Percentiles rank a stretch among this genome's conserved stretches.
These are phyloP conservation scores for Drosophila koepferae DNA, from an alignment of 2,888 invertebrate species.

Conservation along the genomic window DNA sequence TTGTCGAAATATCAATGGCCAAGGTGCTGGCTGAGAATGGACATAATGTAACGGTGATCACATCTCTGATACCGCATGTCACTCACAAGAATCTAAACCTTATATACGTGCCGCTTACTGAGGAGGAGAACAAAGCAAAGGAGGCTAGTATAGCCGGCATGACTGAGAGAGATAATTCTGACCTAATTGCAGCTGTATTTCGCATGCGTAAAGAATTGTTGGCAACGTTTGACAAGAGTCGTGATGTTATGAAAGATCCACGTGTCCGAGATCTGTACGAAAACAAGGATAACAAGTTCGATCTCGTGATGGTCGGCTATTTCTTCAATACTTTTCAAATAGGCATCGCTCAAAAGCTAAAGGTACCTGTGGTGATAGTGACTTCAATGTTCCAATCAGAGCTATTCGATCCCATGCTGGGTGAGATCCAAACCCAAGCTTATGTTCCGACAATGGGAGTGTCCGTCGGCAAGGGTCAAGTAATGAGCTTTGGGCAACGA, in stretches of 20 bases:
- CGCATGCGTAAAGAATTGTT: constrained; percentile 19
- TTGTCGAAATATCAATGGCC: constrained; percentile 78
- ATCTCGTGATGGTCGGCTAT: constrained; percentile 81
- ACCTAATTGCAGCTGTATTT: constrained; percentile 22
- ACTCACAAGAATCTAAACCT: constrained; percentile 60
- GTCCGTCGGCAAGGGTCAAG: constrained; percentile 24
- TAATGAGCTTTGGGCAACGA: constrained; percentile 59
- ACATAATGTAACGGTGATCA: constrained; percentile 83
- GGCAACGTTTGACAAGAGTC: constrained; percentile 37
- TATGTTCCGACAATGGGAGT: constrained; percentile 67
- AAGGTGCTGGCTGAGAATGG: constrained; percentile 79
- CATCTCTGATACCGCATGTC: constrained; percentile 64
- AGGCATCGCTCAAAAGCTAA: constrained; percentile 76
- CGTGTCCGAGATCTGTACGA: constrained; percentile 72
- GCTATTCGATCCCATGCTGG: constrained; percentile 59
- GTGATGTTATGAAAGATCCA: constrained; percentile 52
- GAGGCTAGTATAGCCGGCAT: constrained; percentile 38
- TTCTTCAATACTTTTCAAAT: constrained; percentile 77
- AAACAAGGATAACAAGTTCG: constrained; percentile 72
- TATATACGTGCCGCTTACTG: constrained; percentile 62
- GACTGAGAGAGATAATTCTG: constrained; percentile 50
- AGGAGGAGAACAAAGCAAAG: constrained; percentile 38
- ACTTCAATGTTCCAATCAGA: constrained; percentile 40
- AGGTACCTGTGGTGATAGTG: constrained; percentile 68
- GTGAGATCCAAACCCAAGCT: constrained; percentile 68